These are phyloP conservation scores for Sinonovacula constricta DNA, from an alignment of 1,140 invertebrate species.

Conservation along the genomic window DNA sequence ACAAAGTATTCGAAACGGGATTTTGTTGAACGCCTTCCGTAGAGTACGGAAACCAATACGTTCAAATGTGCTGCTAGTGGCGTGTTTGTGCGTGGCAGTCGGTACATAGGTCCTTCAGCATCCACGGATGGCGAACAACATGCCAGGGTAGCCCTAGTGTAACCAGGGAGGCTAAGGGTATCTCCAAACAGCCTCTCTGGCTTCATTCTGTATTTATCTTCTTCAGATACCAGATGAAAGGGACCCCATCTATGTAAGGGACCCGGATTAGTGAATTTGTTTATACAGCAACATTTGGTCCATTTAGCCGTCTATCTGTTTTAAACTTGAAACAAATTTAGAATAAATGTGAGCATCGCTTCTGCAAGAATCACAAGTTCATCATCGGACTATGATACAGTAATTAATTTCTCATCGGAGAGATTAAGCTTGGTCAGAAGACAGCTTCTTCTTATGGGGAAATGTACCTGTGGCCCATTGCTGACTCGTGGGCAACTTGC, in stretches of 20 bases:
- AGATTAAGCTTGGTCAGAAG: background rate
- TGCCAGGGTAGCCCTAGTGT: background rate
- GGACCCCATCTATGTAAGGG: conserved; percentile 26
- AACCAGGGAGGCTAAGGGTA: background rate
- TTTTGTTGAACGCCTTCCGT: background rate
- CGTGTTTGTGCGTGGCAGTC: too few relatives aligned
- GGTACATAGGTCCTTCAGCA: background rate
- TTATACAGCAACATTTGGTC: conserved; percentile 47
- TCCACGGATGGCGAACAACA: background rate
- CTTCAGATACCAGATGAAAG: conserved; percentile 47
- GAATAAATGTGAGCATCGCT: conserved; percentile 42
- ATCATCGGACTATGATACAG: conserved; percentile 38
- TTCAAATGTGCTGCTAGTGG: too few relatives aligned
- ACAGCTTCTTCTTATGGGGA: conserved; percentile 19
- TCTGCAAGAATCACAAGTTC: conserved; percentile 28
- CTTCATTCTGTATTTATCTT: conserved; percentile 31
- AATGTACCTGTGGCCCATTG: too few relatives aligned
- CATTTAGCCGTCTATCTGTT: conserved; percentile 44
- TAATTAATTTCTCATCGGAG: conserved; percentile 50
- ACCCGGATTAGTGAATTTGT: conserved; percentile 36
- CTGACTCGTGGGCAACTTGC: too few relatives aligned
- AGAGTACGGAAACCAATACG: too few relatives aligned
- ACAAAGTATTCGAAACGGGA: background rate
- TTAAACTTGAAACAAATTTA: conserved; percentile 40
- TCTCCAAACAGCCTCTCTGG: conserved; percentile 18